A percentile compares a stretch with the other conserved stretches of the same genome.
Conservation (phyloP, 2,797 vertebrate species). For the Tinamus major region DNA sequence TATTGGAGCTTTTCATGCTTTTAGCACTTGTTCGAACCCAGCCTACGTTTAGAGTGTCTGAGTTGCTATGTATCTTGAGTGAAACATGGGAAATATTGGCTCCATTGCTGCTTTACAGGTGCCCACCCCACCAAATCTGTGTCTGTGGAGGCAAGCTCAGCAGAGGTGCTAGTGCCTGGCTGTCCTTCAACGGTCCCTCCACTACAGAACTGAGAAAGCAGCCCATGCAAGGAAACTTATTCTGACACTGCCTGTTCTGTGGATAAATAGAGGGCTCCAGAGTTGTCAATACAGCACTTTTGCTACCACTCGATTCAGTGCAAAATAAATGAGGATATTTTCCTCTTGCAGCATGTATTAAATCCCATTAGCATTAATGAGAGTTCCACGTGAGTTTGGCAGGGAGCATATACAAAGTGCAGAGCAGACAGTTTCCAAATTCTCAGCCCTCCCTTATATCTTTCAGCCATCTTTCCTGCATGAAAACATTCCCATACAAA, state of each 20-base stretch:
- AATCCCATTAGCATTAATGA: constrained; percentile 75
- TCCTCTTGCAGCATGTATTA: constrained; percentile 69
- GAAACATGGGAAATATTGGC: neutral
- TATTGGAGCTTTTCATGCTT: neutral
- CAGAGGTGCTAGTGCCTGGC: neutral
- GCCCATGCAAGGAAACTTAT: neutral
- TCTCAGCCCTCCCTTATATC: constrained; percentile 43
- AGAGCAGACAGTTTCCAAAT: constrained; percentile 66
- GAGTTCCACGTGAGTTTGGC: constrained; percentile 44
- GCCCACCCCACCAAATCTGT: neutral
- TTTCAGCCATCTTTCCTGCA: constrained; percentile 35
- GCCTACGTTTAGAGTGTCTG: neutral
- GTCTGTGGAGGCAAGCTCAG: too few species aligned
- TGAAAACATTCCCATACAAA: neutral
- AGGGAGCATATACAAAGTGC: constrained; percentile 55
- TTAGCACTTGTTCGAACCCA: neutral
- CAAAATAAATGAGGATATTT: constrained; percentile 72
- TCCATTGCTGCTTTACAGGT: neutral
- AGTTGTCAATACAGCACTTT: constrained; percentile 67
- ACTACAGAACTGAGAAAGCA: neutral
- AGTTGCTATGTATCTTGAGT: rapidly evolving
- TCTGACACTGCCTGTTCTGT: constrained; percentile 8
- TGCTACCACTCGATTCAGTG: constrained; percentile 34
- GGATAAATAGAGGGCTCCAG: constrained; percentile 48
- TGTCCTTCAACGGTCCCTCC: neutral